Evolutionary conservation across 2,113 vertebrate species (phyloP).

Genomic region (Hemiprocne comata): DNA sequence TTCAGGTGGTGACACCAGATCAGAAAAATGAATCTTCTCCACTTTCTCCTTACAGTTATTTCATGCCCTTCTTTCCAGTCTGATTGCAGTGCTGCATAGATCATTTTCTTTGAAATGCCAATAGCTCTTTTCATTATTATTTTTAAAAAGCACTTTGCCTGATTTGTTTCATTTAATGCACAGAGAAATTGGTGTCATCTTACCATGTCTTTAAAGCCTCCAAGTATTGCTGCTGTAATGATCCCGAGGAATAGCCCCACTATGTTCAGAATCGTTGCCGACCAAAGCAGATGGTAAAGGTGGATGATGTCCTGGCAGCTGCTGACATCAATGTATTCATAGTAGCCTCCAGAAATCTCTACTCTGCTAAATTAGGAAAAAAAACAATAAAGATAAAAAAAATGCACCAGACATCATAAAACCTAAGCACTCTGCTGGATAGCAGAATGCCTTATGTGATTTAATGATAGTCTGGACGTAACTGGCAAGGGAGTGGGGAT

Average conservation of each 20-base stretch:
- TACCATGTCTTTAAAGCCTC: constrained; percentile 98
- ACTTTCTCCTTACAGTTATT: background rate
- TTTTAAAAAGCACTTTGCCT: background rate
- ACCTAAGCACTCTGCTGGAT: background rate
- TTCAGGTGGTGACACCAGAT: background rate
- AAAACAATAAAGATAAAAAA: background rate
- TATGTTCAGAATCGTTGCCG: constrained; percentile 94
- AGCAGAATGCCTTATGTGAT: background rate
- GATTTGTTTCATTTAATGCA: background rate
- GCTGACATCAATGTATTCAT: constrained; percentile 95
- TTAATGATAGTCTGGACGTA: background rate
- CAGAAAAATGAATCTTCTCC: background rate
- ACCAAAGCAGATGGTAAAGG: constrained; percentile 97
- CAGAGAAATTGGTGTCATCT: constrained; percentile 15
- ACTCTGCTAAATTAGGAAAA: constrained; percentile 73
- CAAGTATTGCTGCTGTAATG: constrained; percentile 95
- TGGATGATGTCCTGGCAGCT: constrained; percentile 98
- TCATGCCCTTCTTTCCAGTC: background rate
- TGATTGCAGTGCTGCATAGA: background rate
- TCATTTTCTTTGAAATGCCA: background rate
- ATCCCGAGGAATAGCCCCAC: constrained; percentile 95
- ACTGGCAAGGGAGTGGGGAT: background rate
- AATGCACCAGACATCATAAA: background rate
- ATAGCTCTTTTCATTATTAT: background rate
- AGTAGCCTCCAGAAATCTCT: constrained; percentile 90